These are phyloP conservation scores for Marmota flaviventris DNA, from an alignment of 2,113 vertebrate species.

Conservation along the genomic window DNA sequence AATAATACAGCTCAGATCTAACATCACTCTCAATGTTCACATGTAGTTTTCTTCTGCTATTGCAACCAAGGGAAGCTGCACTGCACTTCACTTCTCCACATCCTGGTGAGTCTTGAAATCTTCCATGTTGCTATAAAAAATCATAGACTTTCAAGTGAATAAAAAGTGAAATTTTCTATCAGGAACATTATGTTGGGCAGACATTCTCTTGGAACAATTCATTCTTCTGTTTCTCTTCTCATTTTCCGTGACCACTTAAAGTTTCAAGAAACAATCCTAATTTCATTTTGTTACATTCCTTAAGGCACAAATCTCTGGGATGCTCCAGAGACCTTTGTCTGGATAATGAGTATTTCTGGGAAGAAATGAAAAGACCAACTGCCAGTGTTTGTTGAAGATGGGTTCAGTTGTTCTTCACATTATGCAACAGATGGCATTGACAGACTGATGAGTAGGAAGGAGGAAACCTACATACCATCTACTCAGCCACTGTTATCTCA, in stretches of 20 bases:
- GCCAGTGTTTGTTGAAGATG: slow-evolving; percentile 72
- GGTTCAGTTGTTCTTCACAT: slow-evolving; percentile 67
- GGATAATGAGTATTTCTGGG: slow-evolving; percentile 48
- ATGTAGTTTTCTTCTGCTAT: background rate
- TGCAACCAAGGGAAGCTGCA: background rate
- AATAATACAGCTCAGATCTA: background rate
- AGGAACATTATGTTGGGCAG: background rate
- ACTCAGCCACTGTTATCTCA: background rate
- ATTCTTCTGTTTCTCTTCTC: slow-evolving; percentile 28
- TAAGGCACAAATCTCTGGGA: slow-evolving; percentile 47
- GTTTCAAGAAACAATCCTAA: slow-evolving; percentile 39
- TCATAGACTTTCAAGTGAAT: background rate
- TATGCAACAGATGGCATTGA: slow-evolving; percentile 67
- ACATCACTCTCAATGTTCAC: background rate
- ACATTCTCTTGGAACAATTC: background rate
- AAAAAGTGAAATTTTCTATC: slow-evolving; percentile 11
- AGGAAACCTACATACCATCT: background rate
- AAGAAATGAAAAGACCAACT: slow-evolving; percentile 70
- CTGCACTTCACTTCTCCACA: background rate
- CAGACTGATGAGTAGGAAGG: slow-evolving; percentile 26
- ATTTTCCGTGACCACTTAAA: slow-evolving; percentile 36
- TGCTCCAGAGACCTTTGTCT: slow-evolving; percentile 31
- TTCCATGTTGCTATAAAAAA: background rate
- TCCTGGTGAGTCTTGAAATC: background rate
- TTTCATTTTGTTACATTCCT: slow-evolving; percentile 1